These are phyloP conservation scores for Hylaeus anthracinus DNA, from an alignment of 1,140 invertebrate genomes.

Conservation along the genomic window DNA sequence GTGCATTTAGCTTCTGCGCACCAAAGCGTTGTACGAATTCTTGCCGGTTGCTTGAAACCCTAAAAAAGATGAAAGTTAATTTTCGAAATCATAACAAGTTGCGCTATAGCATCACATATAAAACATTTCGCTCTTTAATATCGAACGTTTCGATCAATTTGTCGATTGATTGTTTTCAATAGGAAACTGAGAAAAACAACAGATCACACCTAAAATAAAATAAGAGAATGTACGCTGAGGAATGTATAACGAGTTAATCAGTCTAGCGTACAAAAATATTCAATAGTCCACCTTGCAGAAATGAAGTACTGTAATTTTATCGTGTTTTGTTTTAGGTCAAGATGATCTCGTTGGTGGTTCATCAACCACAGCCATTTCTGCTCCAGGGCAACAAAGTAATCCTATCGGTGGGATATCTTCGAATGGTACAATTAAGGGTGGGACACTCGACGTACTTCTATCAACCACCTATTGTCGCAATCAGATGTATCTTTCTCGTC, in stretches of 20 bases:
- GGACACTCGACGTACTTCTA: slow-evolving; percentile 91
- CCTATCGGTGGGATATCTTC: slow-evolving; percentile 60
- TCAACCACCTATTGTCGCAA: slow-evolving; percentile 94
- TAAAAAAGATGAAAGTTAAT: neutral
- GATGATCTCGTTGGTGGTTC: slow-evolving; percentile 81
- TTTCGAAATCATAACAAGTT: neutral
- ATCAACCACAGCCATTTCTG: slow-evolving; percentile 60
- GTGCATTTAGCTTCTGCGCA: slow-evolving; percentile 65
- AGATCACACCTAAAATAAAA: too few relatives aligned
- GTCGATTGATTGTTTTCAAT: too few relatives aligned
- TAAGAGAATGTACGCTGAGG: too few relatives aligned
- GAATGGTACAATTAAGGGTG: slow-evolving; percentile 77
- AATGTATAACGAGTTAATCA: too few relatives aligned
- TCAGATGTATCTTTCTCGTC: slow-evolving; percentile 94
- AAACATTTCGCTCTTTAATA: too few relatives aligned
- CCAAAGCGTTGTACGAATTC: slow-evolving; percentile 45
- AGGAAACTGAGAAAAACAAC: too few relatives aligned
- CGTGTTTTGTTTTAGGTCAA: slow-evolving; percentile 72
- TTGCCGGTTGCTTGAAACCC: slow-evolving; percentile 8
- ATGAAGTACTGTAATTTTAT: neutral
- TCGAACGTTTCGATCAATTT: too few relatives aligned
- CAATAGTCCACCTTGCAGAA: too few relatives aligned
- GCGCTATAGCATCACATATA: too few relatives aligned
- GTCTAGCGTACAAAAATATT: too few relatives aligned
- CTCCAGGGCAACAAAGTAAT: slow-evolving; percentile 60